Evolutionary conservation across 1,140 invertebrate species (phyloP), one percentile per base, ranked within the genome.

Genomic region (Cepaea nemoralis): DNA sequence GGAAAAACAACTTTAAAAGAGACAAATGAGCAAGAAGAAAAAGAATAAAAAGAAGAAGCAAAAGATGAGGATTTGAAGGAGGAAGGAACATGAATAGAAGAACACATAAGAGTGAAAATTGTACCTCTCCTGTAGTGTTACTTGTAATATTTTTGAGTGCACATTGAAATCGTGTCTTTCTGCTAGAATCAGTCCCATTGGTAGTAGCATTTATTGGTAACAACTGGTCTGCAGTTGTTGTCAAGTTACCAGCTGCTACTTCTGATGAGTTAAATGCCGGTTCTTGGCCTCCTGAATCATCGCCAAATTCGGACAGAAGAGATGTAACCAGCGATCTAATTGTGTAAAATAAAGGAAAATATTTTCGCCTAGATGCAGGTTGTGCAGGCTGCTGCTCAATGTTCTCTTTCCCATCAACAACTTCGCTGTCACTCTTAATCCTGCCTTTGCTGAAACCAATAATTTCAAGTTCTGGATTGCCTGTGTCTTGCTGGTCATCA

Each of bases 111-210:
- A n/a, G n/a, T 55, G 66, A 24, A 55, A 40, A 79, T 24, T 12
- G 35, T 80, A 78, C 81, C 12, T 70, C 48, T 35, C 81, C 83
- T 70, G 86, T 88, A n/a, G 63, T 74, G 82, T 87, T 89, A 37
- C 83, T 85, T 5, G 86, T 88, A 24, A 87, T 73, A 84, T 89
- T 89, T 83, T 81, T 88, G n/a, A 87, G 85, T 42, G 78, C 83
- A 81, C 89, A 90, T 39, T 87, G 85, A 85, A 90, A 90, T 80
- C 88, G 88, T 31, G 81, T 84, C 76, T 88, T 89, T 83, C 87
- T 89, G 14, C 63, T 69, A 33, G 77, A n/a, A 10, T 85, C 86
- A n/a, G 88, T 85, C 45, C 74, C 67, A 81, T 86, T 88, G 48
- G 77, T 81, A 73, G 77, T 55, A 16, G 84, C 86, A 76, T 83